Evolutionary conservation across 1,140 invertebrate species (phyloP), one percentile per base, ranked within the genome.

Genomic region (Neodiprion virginianus): DNA sequence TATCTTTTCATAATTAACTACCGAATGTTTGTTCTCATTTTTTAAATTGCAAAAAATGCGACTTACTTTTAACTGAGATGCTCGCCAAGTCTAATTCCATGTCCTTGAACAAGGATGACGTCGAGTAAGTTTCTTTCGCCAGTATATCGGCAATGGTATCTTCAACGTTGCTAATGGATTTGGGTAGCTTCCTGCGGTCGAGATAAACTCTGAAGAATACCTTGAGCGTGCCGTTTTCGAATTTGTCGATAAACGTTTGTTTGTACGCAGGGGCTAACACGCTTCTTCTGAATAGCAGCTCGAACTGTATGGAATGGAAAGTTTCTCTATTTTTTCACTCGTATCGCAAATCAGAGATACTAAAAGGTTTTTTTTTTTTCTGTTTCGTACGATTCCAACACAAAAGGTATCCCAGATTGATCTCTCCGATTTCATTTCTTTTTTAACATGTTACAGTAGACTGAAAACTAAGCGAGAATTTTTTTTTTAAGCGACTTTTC

Each of bases 131-230:
- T 88, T 94, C 93, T 85, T 92, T 91, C 67, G 92, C 85, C 81
- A 94, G 89, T 69, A 92, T 90, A 85, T 92, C 92, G 82, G 91
- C 92, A 67, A 93, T 88, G 1, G 89, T 89, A 80, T 93, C 92
- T 85, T 94, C 93, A 76, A 94, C 85, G 78, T 92, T 93, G 40
- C 89, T 89, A 9, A 93, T 85, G 7, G 91, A 89, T 79, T 92
- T 92, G 7, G 93, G 91, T 79, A 94, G 90, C 91, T 94, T 94
- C 89, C 92, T 92, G 79, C 93, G 89, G 83, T 95, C 94, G 21
- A 95, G 87, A 76, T 93, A 92, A 10, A 95, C 79, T 86, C 90
- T 92, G 86, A 94, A 95, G 85, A 93, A 93, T 10, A 95, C 92
- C 76, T 93, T 92, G n/a, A 94, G 84, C 72, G 91, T 90, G 72